Evolutionary conservation across 2,888 invertebrate genomes (phyloP), one percentile per base, ranked within the genome.

Genomic region (Lasioglossum oenotherae): DNA sequence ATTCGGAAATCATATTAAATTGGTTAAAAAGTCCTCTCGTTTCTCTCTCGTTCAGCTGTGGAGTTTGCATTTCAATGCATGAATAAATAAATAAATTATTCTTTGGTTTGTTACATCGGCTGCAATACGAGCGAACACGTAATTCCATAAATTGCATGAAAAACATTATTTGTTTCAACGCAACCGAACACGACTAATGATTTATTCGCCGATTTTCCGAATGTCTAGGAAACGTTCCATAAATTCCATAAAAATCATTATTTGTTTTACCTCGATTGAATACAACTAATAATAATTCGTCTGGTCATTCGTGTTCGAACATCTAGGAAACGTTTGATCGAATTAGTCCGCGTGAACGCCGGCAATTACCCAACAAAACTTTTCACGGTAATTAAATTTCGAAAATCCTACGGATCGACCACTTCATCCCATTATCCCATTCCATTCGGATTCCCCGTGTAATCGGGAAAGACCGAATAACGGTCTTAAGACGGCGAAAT

Each of bases 391-490:
- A 67, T 67, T 35, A 23, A 67, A 67, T 67, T 16, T 67, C 35
- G 35, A 71, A 41, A 71, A 71, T 71, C 71, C n/a, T n/a, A 31
- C 3, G 27, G 6, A 27, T 16, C 19, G 41, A 49, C 41, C n/a
- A 14, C n/a, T 49, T 5, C 19, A 46, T 57, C 74, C 73, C 73
- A 76, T 64, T 69, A 41, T 16, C 44, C 4, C 73, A 19, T 77
- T 80, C 74, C 74, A 44, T 84, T 74, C 35, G 41, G 31, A 31
- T 23, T 4, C 35, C 23, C 31, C 27, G 57, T 87, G 71, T 85
- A 89, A 89, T 90, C 84, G 85, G 78, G 69, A 85, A 41, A 81
- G 88, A 80, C 76, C 76, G 78, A 83, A 76, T 84, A 90, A 85
- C 84, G 81, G 84, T 78, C 76, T 90, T 89, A 86, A 81, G 79